phyloP scores from a whole-genome alignment of 2,797 vertebrate genomes.

The Labeo calbasu region DNA sequence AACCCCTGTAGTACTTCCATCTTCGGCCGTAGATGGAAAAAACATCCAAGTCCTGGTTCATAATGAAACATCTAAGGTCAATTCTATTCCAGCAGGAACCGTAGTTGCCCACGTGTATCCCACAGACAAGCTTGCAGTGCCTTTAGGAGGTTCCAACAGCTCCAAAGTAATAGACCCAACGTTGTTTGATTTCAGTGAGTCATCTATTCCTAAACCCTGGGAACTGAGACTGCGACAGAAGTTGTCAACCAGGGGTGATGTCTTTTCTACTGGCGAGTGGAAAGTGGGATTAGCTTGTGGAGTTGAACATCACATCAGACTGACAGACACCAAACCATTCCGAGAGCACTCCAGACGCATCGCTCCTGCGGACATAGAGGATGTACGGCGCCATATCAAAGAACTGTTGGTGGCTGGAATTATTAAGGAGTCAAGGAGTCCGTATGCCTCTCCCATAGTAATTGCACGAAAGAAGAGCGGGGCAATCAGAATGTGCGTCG shows the following conservation, averaged over 20 bases:
- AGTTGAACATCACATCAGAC: not conserved
- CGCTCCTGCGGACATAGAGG: no score
- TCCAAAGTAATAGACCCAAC: not conserved
- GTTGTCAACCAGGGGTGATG: not conserved
- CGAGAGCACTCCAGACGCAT: no score
- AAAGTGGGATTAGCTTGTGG: not conserved
- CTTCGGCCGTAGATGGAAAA: not conserved
- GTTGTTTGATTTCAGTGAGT: slow-evolving; percentile 4
- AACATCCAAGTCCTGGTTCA: not conserved
- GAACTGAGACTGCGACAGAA: not conserved
- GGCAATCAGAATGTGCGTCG: no score
- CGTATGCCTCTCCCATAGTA: no score
- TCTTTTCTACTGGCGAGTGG: not conserved
- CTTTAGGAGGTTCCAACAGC: no score
- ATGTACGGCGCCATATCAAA: no score
- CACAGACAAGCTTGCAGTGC: no score
- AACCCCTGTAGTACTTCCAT: slow-evolving; percentile 1
- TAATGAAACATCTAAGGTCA: not conserved
- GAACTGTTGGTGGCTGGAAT: no score
- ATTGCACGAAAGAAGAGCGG: no score
- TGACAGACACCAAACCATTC: not conserved
- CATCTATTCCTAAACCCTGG: not conserved
- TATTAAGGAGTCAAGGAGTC: no score
- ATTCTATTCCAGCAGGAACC: not conserved
- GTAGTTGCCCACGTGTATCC: not conserved